Evolutionary conservation across 2,797 vertebrate genomes (phyloP).

Genomic region (Lycodopsis pacificus): DNA sequence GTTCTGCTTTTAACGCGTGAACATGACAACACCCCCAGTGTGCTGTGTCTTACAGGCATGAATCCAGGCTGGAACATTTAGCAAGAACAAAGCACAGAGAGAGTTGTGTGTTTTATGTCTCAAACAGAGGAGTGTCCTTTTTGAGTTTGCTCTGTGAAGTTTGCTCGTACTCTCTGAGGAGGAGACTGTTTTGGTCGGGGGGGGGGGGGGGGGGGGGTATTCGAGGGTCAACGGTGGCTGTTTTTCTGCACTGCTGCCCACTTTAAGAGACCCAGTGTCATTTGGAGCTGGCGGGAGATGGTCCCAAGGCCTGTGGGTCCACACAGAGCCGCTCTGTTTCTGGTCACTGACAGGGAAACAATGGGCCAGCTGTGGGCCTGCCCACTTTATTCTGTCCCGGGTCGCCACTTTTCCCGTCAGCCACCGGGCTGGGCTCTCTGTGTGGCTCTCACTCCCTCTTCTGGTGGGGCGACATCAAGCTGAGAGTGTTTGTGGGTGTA

Average conservation of each 20-base stretch:
- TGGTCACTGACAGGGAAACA: constrained; percentile 75
- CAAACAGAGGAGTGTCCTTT: constrained; percentile 13
- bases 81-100: constrained; percentile 33
- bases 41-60: background rate
- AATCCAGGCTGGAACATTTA: constrained; percentile 30
- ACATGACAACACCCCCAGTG: constrained; percentile 27
- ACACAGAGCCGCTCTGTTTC: constrained; percentile 81
- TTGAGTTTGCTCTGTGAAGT: constrained; percentile 30
- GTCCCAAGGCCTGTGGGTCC: constrained; percentile 77
- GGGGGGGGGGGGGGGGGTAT: background rate
- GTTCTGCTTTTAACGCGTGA: constrained; percentile 30
- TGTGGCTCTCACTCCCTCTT: constrained; percentile 79
- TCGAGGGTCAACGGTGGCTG: constrained; percentile 42
- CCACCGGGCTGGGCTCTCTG: constrained; percentile 13
- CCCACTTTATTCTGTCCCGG: constrained; percentile 50
- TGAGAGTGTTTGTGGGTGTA: constrained; percentile 3
- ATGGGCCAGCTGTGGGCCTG: constrained; percentile 75
- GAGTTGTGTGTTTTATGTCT: constrained; percentile 10
- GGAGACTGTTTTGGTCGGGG: background rate
- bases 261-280: constrained; percentile 71
- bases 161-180: constrained; percentile 26
- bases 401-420: constrained; percentile 25
- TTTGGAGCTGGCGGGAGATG: constrained; percentile 80
- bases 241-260: constrained; percentile 62
- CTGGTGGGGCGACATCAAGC: constrained; percentile 62